Conservation (phyloP, 2,888 invertebrate species). For the Lysandra bellargus region DNA sequence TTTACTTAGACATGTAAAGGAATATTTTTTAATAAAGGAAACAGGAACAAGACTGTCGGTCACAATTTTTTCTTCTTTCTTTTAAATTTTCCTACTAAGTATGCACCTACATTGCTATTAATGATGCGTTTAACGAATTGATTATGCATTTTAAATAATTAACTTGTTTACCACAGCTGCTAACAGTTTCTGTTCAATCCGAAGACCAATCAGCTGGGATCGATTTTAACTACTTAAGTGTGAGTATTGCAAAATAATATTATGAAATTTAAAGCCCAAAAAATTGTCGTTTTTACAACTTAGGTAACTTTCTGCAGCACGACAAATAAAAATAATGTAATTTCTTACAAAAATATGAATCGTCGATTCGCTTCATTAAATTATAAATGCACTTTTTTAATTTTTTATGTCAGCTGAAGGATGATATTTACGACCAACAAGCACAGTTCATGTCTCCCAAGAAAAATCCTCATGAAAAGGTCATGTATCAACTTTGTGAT, state of each 20-base stretch:
- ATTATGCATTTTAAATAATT: no score
- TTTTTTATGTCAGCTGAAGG: conserved; percentile 54
- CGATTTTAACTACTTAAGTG: conserved; percentile 55
- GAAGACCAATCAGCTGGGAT: conserved; percentile 47
- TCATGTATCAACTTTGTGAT: conserved; percentile 35
- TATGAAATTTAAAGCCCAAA: neutral
- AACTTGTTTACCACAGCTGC: neutral
- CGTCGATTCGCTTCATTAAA: neutral
- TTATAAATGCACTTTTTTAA: neutral
- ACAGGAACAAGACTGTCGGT: no score
- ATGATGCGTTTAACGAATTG: no score
- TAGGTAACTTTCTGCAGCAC: neutral
- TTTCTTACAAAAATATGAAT: neutral
- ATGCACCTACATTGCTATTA: no score
- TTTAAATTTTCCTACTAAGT: no score
- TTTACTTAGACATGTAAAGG: no score
- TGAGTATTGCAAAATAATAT: conserved; percentile 45
- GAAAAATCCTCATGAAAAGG: conserved; percentile 58
- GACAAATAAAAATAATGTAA: neutral
- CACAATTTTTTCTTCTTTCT: no score
- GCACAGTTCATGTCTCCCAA: conserved; percentile 58
- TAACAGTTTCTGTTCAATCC: neutral
- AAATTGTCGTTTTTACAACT: neutral
- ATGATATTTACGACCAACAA: conserved; percentile 63
- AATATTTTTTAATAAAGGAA: no score